These are phyloP conservation scores for Zaprionus africanus DNA, from an alignment of 1,140 invertebrate species.

Conservation along the genomic window DNA sequence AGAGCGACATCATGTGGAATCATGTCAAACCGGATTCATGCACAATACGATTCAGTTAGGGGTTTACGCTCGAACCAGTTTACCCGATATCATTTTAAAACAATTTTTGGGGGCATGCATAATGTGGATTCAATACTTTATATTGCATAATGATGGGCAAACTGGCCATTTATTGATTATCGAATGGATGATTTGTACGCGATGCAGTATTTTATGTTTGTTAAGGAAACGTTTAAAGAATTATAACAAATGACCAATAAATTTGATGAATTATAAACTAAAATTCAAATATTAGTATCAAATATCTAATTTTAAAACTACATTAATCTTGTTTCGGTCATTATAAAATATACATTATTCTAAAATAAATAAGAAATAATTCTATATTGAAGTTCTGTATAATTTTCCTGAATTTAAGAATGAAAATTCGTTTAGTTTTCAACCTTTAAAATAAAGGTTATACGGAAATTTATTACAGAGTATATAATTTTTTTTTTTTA, in stretches of 20 bases:
- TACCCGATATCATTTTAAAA: slow-evolving; percentile 65
- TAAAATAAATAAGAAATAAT: neutral
- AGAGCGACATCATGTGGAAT: slow-evolving; percentile 59
- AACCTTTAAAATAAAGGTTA: too few relatives aligned
- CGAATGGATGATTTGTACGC: slow-evolving; percentile 2
- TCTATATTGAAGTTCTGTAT: neutral
- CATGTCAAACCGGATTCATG: slow-evolving; percentile 79
- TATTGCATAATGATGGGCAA: slow-evolving; percentile 60
- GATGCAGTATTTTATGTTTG: too few relatives aligned
- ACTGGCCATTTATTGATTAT: slow-evolving; percentile 3
- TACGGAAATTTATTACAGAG: too few relatives aligned
- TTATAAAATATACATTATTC: too few relatives aligned
- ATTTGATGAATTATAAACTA: too few relatives aligned
- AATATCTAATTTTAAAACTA: too few relatives aligned
- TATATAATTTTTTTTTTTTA: too few relatives aligned
- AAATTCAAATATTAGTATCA: too few relatives aligned
- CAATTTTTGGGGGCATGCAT: slow-evolving; percentile 50
- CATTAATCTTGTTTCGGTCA: too few relatives aligned
- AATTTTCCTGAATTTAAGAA: neutral
- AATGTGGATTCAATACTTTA: slow-evolving; percentile 58
- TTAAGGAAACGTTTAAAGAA: neutral
- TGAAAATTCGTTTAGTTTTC: neutral
- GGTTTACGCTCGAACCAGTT: slow-evolving; percentile 57
- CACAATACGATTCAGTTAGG: slow-evolving; percentile 54
- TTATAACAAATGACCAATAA: neutral